Conservation (phyloP, 2,113 vertebrate species). For the Reinhardtius hippoglossoides region DNA sequence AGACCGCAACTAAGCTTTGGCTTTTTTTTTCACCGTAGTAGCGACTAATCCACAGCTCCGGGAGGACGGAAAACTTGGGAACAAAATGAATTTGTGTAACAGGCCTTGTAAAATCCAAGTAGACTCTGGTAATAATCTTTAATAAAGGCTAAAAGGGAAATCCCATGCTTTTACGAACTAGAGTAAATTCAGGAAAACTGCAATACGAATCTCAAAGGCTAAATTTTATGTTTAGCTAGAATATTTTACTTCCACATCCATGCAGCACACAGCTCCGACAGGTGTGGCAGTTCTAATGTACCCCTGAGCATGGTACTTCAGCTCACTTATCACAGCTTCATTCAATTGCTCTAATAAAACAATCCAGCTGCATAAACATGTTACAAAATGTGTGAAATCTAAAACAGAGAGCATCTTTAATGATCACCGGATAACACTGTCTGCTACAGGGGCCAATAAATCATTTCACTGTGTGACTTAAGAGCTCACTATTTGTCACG, state of each 20-base stretch:
- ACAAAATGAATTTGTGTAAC: slow-evolving; percentile 60
- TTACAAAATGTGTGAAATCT: slow-evolving; percentile 83
- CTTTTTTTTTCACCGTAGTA: slow-evolving; percentile 48
- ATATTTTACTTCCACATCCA: slow-evolving; percentile 31
- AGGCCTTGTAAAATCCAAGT: slow-evolving; percentile 48
- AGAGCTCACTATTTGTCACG: slow-evolving; percentile 76
- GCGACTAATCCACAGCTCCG: slow-evolving; percentile 65
- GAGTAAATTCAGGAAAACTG: slow-evolving; percentile 32
- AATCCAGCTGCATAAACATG: slow-evolving; percentile 87
- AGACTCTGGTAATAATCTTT: slow-evolving; percentile 43
- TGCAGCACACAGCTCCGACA: slow-evolving; percentile 63
- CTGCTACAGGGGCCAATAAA: slow-evolving; percentile 76
- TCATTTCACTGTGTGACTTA: slow-evolving; percentile 77
- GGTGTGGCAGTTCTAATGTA: slow-evolving; percentile 74
- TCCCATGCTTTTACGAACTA: slow-evolving; percentile 18
- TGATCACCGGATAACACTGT: slow-evolving; percentile 71
- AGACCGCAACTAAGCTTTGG: slow-evolving; percentile 73
- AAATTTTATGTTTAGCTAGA: slow-evolving; percentile 17
- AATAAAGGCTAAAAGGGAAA: slow-evolving; percentile 38
- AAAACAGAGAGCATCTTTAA: slow-evolving; percentile 78
- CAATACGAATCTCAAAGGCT: slow-evolving; percentile 13
- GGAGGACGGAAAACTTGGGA: slow-evolving; percentile 53
- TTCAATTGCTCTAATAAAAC: slow-evolving; percentile 83
- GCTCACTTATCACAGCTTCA: slow-evolving; percentile 80
- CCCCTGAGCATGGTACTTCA: slow-evolving; percentile 72